Base-by-base conservation (phyloP, 2,113 vertebrate genomes). In the Leptobrachium leishanense region DNA sequence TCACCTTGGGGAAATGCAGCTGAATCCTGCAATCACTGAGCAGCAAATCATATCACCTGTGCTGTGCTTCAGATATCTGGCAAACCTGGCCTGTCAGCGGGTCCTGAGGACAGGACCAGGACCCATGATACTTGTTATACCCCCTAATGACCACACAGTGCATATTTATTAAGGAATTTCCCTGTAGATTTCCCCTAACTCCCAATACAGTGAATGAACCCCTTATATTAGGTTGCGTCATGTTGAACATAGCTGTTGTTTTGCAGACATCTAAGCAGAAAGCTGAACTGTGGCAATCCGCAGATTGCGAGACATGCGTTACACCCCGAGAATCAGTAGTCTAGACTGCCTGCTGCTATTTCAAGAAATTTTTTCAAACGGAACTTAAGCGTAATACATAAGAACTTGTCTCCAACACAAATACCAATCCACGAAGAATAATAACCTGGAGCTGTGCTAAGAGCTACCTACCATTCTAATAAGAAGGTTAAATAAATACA, bases 341-440 rank as follows among this genome's bases (percentile, higher is more conserved):
- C 67, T 68, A 68, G 67, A 68, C 67, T 15, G 11, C 1, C 67
- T 15, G 43, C 67, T 15, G 41, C 67, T 68, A 68, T 68, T 68
- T 68, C 42, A 43, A 41, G 67, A 68, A 13, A 31, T 64, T 64
- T 64, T 10, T 39, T 13, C 11, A 62, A 3, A 12, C 11, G 11
- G 59, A 62, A 15, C 59, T 15, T 1, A 62, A 5, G 13, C 62
- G 39, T 64, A 64, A n/a, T 39, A 31, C 31, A 6, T 31, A 39
- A 31, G 2, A 64, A 64, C 62, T 13, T 2, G n/a, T 64, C 13
- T 5, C 31, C 62, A 62, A n/a, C n/a, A 15, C 8, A 39, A 20
- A 59, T 59, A 59, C 13, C 55, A 4, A 4, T 50, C 8, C 11
- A 59, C 13, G 11, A 8, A 59, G 55, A 59, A 59, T 59, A 54